These are phyloP conservation scores for Isaurus tuberculatus DNA, from an alignment of 92 coral and sea anemone genomes.

Conservation along the genomic window DNA sequence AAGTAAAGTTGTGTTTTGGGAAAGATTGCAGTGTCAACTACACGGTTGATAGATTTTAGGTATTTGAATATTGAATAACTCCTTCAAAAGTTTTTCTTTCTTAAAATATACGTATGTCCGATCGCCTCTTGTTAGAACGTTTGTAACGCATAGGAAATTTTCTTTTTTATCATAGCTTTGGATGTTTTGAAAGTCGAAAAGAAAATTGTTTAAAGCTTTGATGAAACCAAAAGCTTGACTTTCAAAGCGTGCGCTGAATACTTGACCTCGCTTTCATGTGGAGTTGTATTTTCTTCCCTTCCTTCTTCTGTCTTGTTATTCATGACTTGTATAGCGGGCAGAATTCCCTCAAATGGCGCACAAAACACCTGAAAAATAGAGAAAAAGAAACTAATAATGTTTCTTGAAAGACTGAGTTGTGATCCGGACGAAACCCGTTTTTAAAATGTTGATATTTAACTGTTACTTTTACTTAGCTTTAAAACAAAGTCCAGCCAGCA, in stretches of 20 bases:
- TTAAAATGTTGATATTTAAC: constrained; percentile 4
- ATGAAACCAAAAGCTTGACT: constrained; percentile 29
- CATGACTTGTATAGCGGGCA: constrained; percentile 48
- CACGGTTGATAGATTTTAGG: constrained; percentile 48
- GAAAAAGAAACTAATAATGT: constrained; percentile 7
- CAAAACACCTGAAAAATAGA: constrained; percentile 32
- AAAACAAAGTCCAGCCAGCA: constrained; percentile 40
- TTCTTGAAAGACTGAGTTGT: not conserved
- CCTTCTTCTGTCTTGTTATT: constrained; percentile 38
- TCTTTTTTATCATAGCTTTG: not conserved
- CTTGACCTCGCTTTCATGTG: constrained; percentile 49
- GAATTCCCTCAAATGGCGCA: constrained; percentile 24
- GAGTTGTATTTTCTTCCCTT: constrained; percentile 38
- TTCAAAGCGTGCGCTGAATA: constrained; percentile 41
- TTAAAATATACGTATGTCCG: constrained; percentile 21
- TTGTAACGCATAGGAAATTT: not conserved
- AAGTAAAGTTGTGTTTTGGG: constrained; percentile 45
- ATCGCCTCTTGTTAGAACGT: constrained; percentile 12
- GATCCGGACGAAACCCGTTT: constrained; percentile 5
- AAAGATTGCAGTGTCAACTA: constrained; percentile 45
- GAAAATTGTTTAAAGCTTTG: constrained; percentile 5
- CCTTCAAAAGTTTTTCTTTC: constrained; percentile 32
- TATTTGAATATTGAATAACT: constrained; percentile 53
- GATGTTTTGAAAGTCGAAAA: not conserved
- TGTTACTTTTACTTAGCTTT: constrained; percentile 34